phyloP scores from a whole-genome alignment of 2,113 vertebrate species.

The Synchiropus splendidus region DNA sequence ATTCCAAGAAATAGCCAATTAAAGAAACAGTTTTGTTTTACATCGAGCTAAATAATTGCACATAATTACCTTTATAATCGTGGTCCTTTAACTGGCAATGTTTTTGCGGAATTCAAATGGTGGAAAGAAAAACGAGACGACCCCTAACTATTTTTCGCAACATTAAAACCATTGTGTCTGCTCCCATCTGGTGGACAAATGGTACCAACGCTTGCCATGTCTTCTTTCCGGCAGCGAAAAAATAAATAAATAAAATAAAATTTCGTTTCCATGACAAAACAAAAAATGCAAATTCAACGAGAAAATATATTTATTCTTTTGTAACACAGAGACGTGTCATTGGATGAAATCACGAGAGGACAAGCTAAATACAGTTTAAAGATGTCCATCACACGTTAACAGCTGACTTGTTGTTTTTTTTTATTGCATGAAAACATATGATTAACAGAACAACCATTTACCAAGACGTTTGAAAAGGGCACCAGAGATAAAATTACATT shows the following conservation, averaged over 20 bases:
- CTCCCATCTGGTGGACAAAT: slow-evolving; percentile 38
- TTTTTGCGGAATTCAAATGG: no score
- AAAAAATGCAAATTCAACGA: slow-evolving; percentile 18
- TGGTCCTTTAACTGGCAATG: no score
- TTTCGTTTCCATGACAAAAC: neutral
- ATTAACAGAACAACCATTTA: slow-evolving; percentile 29
- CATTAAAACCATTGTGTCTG: slow-evolving; percentile 17
- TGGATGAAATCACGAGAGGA: slow-evolving; percentile 31
- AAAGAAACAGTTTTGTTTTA: no score
- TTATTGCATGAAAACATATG: slow-evolving; percentile 18
- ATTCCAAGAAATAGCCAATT: no score
- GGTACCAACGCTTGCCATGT: no score
- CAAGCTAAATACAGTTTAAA: slow-evolving; percentile 3
- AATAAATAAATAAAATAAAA: no score
- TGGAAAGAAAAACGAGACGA: neutral
- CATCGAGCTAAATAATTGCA: no score
- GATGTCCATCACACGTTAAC: slow-evolving; percentile 14
- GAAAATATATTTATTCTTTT: slow-evolving; percentile 56
- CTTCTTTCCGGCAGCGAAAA: no score
- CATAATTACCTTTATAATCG: no score
- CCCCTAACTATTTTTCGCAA: slow-evolving; percentile 14
- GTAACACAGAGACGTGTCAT: slow-evolving; percentile 30
- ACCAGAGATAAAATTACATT: slow-evolving; percentile 15
- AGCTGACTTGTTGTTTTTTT: no score
- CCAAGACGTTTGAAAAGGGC: slow-evolving; percentile 9